phyloP scores from a whole-genome alignment of 2,113 vertebrate species.

The Zapornia atra region DNA sequence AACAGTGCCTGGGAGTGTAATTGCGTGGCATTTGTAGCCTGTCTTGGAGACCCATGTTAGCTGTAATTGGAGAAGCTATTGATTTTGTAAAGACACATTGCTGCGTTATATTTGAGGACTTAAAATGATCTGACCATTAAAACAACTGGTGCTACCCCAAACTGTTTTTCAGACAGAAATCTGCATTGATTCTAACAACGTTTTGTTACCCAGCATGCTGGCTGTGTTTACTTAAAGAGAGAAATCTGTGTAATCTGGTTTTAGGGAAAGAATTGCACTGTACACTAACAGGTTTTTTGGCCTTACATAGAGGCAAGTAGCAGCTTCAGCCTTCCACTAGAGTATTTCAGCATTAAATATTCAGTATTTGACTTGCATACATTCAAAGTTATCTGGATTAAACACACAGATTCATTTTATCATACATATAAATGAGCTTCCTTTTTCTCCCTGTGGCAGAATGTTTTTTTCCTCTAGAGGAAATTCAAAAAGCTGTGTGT shows the following conservation, averaged over 20 bases:
- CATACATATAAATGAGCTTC: background rate
- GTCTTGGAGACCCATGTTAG: background rate
- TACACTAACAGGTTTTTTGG: background rate
- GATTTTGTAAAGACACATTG: slow-evolving; percentile 21
- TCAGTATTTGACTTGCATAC: background rate
- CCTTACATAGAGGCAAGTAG: background rate
- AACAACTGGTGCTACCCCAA: background rate
- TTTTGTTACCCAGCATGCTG: background rate
- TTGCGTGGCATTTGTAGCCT: background rate
- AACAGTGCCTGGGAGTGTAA: background rate
- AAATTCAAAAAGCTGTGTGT: background rate
- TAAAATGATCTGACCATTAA: background rate
- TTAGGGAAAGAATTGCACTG: background rate
- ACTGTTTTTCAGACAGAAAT: background rate
- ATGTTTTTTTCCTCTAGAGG: background rate
- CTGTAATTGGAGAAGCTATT: background rate
- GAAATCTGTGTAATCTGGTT: background rate
- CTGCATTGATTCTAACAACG: background rate
- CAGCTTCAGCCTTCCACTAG: background rate
- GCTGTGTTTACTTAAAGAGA: background rate
- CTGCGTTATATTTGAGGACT: background rate
- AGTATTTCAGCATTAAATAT: background rate
- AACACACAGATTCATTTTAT: background rate
- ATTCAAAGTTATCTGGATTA: background rate
- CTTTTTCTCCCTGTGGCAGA: background rate